These are phyloP conservation scores for Lottia scabra DNA, from an alignment of 2,888 invertebrate species.

Conservation along the genomic window DNA sequence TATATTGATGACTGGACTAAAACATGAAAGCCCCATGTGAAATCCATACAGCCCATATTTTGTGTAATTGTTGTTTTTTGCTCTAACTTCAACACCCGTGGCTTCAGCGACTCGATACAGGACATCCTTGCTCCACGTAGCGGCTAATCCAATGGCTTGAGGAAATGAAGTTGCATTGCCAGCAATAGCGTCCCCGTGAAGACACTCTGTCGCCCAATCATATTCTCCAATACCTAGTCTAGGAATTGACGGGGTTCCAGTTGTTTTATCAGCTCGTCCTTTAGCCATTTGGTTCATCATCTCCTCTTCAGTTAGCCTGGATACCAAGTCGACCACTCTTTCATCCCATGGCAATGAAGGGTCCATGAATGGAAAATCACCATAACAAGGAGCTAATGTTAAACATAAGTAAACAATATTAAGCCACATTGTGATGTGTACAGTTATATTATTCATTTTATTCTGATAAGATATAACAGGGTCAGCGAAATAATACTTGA, in stretches of 20 bases:
- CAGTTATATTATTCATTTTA: too few relatives aligned
- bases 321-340: constrained; percentile 54
- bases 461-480: too few relatives aligned
- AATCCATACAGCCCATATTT: constrained; percentile 27
- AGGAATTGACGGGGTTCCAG: constrained; percentile 43
- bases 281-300: constrained; percentile 45
- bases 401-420: too few relatives aligned
- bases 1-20: constrained; percentile 56
- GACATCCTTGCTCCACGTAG: constrained; percentile 35
- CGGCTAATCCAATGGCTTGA: constrained; percentile 54
- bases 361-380: constrained; percentile 56
- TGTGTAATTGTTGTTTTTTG: constrained; percentile 21
- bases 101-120: constrained; percentile 18
- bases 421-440: too few relatives aligned
- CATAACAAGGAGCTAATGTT: too few relatives aligned
- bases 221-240: constrained; percentile 51
- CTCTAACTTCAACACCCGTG: constrained; percentile 19
- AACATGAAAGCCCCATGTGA: constrained; percentile 50
- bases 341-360: constrained; percentile 48
- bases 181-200: constrained; percentile 50
- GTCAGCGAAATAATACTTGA: too few relatives aligned
- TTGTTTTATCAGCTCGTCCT: constrained; percentile 36
- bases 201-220: constrained; percentile 56
- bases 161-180: constrained; percentile 56
- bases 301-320: constrained; percentile 50